Evolutionary conservation across 2,113 vertebrate genomes (phyloP).

Genomic region (Sylvilagus bachmani): DNA sequence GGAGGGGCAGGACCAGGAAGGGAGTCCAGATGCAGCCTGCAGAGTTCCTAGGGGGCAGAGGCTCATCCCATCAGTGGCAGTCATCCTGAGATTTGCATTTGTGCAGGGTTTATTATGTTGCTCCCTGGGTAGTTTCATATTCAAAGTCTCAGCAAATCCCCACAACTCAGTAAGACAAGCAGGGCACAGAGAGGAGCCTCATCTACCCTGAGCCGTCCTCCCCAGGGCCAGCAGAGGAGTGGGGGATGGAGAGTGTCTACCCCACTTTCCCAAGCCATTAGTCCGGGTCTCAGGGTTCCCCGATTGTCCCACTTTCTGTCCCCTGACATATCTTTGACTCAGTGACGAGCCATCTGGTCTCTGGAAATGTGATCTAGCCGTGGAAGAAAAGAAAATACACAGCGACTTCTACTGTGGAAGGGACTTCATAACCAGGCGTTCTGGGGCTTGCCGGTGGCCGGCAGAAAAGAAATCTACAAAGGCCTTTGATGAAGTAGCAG

Average conservation of each 20-base stretch:
- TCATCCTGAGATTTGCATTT: background rate
- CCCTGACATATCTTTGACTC: slow-evolving; percentile 63
- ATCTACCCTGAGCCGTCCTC: background rate
- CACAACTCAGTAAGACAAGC: background rate
- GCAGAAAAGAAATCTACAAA: slow-evolving; percentile 48
- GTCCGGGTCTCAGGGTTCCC: background rate
- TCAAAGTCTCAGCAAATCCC: background rate
- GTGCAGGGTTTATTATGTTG: slow-evolving; percentile 4
- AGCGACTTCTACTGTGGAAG: background rate
- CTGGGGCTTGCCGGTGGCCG: background rate
- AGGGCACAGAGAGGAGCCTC: background rate
- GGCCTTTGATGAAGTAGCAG: background rate
- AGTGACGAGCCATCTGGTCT: slow-evolving; percentile 73
- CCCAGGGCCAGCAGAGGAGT: background rate
- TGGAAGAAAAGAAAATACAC: slow-evolving; percentile 41
- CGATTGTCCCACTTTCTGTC: slow-evolving; percentile 54
- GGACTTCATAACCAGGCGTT: slow-evolving; percentile 58
- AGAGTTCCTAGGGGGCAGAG: background rate
- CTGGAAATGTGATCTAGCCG: slow-evolving; percentile 61
- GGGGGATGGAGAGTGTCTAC: too few species aligned
- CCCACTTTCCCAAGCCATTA: background rate
- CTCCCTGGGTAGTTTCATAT: slow-evolving; percentile 24
- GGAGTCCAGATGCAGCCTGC: background rate
- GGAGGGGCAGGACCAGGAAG: rapidly evolving
- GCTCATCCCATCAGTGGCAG: background rate